Evolutionary conservation across 2,888 invertebrate species (phyloP).

Genomic region (Synergus laeviventris): DNA sequence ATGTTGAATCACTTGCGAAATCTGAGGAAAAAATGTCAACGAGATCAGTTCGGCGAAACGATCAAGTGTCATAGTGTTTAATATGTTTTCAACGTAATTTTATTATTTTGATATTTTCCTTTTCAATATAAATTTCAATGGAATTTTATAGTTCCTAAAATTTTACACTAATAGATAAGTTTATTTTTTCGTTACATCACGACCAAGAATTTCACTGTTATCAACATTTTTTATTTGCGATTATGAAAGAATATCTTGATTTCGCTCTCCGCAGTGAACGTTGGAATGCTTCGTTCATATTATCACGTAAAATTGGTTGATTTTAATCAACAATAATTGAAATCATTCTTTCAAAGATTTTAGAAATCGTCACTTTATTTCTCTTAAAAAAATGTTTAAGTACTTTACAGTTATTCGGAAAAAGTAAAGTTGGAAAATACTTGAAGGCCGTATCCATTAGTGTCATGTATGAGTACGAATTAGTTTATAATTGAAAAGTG

Average conservation of each 20-base stretch:
- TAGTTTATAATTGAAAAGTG: conserved; percentile 34
- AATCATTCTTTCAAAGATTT: neutral
- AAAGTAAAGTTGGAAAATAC: neutral
- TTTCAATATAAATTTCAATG: too few species aligned
- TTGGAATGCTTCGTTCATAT: neutral
- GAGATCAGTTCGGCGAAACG: neutral
- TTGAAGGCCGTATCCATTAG: neutral
- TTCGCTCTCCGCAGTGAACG: neutral
- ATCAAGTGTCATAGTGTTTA: neutral
- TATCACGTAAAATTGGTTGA: neutral
- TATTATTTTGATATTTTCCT: neutral
- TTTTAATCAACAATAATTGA: neutral
- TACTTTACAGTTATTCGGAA: neutral
- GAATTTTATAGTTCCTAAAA: neutral
- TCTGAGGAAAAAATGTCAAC: neutral
- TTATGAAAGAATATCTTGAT: conserved; percentile 5
- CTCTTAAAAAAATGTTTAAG: neutral
- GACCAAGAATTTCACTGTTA: neutral
- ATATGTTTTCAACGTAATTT: neutral
- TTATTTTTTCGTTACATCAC: neutral
- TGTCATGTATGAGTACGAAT: neutral
- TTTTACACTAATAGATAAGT: neutral
- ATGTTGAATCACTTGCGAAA: neutral
- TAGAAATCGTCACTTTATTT: neutral
- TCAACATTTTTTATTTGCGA: neutral